Evolutionary conservation across 2,888 invertebrate species (phyloP), one percentile per base, ranked within the genome.

Genomic region (Chymomyza fuscimana): DNA sequence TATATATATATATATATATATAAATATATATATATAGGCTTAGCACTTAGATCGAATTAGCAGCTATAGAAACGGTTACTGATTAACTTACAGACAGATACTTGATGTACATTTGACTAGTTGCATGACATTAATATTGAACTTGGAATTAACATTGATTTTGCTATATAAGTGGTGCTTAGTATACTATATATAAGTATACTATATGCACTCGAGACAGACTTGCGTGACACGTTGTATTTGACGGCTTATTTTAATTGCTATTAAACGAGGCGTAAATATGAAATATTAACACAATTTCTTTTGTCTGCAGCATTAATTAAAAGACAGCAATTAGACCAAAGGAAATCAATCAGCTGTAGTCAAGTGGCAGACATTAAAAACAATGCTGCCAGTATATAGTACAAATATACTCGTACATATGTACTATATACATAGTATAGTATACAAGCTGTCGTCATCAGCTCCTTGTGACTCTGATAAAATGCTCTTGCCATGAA

Each of bases 401-500:
- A 46, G 7, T 46, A 40, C 1, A 40, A 40, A 10, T 32, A 40
- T 4, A 40, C 10, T 10, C 40, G 9, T 40, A 46, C 12, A 12
- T 12, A 12, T 46, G 6, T 12, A 46, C 40, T 10, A 12, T 12
- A 32, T 12, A 40, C 4, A 32, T 1, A 4, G 4, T 32, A 36
- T 36, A 36, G 36, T 40, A 40, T 40, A 40, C 10, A 9, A 46
- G 40, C 40, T 46, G 40, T 46, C 40, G 40, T 46, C 40, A 46
- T 12, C 40, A 46, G 40, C 40, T 46, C 12, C 12, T 46, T 46
- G 40, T 12, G 5, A 12, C 16, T 5, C 5, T 54, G 16, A 54
- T 54, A 54, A 54, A 54, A 54, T n/a, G 5, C 54, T 19, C 12
- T 76, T 54, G 46, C 69, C 58, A 32, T 36, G 69, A 58, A 50